Evolutionary conservation across 2,888 invertebrate genomes (phyloP).

Genomic region (Netelia fuscicornis): DNA sequence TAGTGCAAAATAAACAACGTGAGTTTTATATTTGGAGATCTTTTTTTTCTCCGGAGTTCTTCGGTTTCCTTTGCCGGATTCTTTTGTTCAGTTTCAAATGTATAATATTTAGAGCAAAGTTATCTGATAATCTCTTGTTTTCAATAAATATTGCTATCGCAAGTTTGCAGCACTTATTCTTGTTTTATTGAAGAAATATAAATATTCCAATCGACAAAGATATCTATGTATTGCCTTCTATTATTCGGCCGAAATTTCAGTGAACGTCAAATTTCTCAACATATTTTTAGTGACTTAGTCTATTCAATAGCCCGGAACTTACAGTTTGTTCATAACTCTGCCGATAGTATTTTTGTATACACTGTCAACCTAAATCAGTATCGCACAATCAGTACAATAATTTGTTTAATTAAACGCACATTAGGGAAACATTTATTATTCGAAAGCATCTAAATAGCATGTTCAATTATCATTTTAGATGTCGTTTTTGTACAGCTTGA

Average conservation of each 20-base stretch:
- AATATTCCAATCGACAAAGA: not conserved
- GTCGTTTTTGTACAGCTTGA: too few relatives aligned
- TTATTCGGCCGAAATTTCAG: not conserved
- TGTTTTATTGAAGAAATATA: conserved; percentile 31
- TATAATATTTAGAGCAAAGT: conserved; percentile 34
- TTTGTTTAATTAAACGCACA: too few relatives aligned
- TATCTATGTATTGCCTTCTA: not conserved
- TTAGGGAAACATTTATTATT: too few relatives aligned
- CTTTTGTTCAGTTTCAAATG: conserved; percentile 5
- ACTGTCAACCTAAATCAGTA: too few relatives aligned
- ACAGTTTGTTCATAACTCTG: too few relatives aligned
- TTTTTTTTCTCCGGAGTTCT: conserved; percentile 9
- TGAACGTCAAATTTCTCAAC: too few relatives aligned
- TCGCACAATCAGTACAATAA: too few relatives aligned
- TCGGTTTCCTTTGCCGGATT: not conserved
- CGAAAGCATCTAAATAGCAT: too few relatives aligned
- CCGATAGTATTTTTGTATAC: too few relatives aligned
- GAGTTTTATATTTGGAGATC: conserved; percentile 33
- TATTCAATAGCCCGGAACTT: too few relatives aligned
- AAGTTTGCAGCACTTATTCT: conserved; percentile 18
- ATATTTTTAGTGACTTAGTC: too few relatives aligned
- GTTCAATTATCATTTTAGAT: too few relatives aligned
- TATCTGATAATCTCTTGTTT: not conserved
- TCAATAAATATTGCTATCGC: conserved; percentile 32
- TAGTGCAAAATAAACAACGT: conserved; percentile 14